Percentiles rank a stretch among this genome's conserved stretches.
Conservation (phyloP, 1,140 invertebrate species). For the Idris sp. region DNA sequence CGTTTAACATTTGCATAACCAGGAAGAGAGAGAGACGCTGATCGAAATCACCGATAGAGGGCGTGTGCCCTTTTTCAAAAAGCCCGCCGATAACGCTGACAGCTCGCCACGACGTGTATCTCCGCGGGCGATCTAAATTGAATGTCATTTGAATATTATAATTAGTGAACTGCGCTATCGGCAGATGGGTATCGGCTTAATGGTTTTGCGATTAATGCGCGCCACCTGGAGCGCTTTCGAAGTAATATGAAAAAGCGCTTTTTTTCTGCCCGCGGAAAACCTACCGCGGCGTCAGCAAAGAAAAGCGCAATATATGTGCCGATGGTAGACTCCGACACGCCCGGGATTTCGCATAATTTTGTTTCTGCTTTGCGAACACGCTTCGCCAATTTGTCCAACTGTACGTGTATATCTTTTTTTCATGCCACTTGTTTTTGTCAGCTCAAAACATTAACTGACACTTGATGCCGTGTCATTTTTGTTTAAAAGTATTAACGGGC, state of each 20-base stretch:
- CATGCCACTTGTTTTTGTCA: constrained; percentile 10
- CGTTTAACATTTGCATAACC: constrained; percentile 65
- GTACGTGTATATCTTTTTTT: constrained; percentile 45
- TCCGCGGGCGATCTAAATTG: constrained; percentile 24
- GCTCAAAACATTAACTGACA: constrained; percentile 11
- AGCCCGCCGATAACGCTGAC: background rate
- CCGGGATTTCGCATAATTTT: constrained; percentile 69
- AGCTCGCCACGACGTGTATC: background rate
- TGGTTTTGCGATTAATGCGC: too few species aligned
- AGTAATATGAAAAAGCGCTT: too few species aligned
- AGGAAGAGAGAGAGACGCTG: constrained; percentile 37
- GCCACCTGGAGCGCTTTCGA: constrained; percentile 2
- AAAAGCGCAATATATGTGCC: too few species aligned
- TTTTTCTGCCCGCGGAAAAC: too few species aligned
- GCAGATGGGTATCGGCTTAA: too few species aligned
- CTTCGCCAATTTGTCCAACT: constrained; percentile 71
- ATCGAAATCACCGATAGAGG: constrained; percentile 42
- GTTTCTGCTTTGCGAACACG: constrained; percentile 66
- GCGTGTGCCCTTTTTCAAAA: constrained; percentile 23
- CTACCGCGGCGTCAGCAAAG: too few species aligned
- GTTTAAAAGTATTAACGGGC: too few species aligned
- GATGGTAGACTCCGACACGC: constrained; percentile 63
- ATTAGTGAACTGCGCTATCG: too few species aligned
- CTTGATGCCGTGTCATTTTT: constrained; percentile 5
- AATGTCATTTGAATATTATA: constrained; percentile 43